Evolutionary conservation across 2,113 vertebrate species (phyloP).

Genomic region (Oryzias curvinotus): DNA sequence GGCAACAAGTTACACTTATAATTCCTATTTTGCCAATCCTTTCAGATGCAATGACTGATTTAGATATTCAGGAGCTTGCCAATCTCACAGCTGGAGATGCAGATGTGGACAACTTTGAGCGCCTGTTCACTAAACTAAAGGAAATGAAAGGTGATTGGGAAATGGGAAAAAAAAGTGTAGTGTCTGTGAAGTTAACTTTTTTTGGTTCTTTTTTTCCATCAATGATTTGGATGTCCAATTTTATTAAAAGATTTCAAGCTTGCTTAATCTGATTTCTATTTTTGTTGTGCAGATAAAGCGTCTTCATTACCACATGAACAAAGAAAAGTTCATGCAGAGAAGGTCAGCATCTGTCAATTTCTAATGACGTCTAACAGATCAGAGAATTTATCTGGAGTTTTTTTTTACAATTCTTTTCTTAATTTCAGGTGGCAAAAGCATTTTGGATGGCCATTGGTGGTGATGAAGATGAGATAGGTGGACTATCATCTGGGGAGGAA

Average conservation of each 20-base stretch:
- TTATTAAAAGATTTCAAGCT: background rate
- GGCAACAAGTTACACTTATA: background rate
- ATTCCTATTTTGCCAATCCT: background rate
- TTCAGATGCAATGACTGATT: slow-evolving; percentile 87
- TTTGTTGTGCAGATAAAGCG: slow-evolving; percentile 86
- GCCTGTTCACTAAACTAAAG: slow-evolving; percentile 94
- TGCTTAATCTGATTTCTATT: slow-evolving; percentile 8
- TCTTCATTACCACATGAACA: slow-evolving; percentile 93
- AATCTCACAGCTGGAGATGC: slow-evolving; percentile 91
- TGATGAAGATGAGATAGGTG: slow-evolving; percentile 94
- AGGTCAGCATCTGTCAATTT: slow-evolving; percentile 76
- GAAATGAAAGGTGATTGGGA: slow-evolving; percentile 93
- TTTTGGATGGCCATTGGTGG: slow-evolving; percentile 99
- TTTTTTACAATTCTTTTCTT: background rate
- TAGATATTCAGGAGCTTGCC: slow-evolving; percentile 95
- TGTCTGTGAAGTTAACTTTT: background rate
- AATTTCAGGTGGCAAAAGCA: slow-evolving; percentile 90
- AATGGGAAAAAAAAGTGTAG: background rate
- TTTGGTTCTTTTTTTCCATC: background rate
- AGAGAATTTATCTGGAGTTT: background rate
- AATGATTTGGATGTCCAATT: background rate
- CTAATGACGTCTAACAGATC: background rate
- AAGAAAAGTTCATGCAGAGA: slow-evolving; percentile 95
- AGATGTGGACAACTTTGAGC: slow-evolving; percentile 93
- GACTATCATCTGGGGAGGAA: slow-evolving; percentile 93